phyloP scores from a whole-genome alignment of 2,888 invertebrate genomes.

The Coecobrya sp. region DNA sequence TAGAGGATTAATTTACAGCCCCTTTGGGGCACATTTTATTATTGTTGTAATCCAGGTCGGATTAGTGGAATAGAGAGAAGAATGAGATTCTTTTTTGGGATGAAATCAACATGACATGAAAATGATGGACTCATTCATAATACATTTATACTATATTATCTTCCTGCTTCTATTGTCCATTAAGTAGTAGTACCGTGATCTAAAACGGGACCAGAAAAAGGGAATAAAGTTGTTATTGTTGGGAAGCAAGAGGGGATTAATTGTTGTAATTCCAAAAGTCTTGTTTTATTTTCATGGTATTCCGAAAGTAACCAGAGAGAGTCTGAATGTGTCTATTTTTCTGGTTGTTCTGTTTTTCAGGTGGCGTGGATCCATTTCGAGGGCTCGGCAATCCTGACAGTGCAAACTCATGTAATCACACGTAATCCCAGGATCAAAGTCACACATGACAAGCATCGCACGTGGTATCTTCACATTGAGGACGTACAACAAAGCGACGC shows the following conservation, averaged over 20 bases:
- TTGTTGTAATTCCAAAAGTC: conserved; percentile 68
- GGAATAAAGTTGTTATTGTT: conserved; percentile 34
- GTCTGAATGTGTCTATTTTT: neutral
- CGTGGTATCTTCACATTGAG: conserved; percentile 97
- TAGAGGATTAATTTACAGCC: conserved; percentile 79
- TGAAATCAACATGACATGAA: conserved; percentile 26
- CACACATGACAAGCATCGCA: conserved; percentile 96
- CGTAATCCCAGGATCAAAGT: conserved; percentile 97
- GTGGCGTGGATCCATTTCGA: conserved; percentile 99
- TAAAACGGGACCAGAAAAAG: conserved; percentile 10
- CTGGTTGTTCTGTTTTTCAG: conserved; percentile 89
- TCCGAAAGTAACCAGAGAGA: neutral
- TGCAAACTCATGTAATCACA: conserved; percentile 97
- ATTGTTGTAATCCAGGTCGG: conserved; percentile 67
- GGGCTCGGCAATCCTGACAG: conserved; percentile 95
- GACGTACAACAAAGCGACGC: conserved; percentile 97
- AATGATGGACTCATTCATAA: conserved; percentile 36
- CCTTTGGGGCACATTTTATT: conserved; percentile 70
- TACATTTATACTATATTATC: conserved; percentile 4
- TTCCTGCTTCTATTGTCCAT: conserved; percentile 3
- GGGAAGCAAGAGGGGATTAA: conserved; percentile 49
- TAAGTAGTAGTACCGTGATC: neutral
- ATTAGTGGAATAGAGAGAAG: conserved; percentile 44
- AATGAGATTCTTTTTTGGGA: conserved; percentile 55
- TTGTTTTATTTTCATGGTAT: conserved; percentile 7